These are phyloP conservation scores for Cyprinus carpio DNA, from an alignment of 2,113 vertebrate species.

Conservation along the genomic window DNA sequence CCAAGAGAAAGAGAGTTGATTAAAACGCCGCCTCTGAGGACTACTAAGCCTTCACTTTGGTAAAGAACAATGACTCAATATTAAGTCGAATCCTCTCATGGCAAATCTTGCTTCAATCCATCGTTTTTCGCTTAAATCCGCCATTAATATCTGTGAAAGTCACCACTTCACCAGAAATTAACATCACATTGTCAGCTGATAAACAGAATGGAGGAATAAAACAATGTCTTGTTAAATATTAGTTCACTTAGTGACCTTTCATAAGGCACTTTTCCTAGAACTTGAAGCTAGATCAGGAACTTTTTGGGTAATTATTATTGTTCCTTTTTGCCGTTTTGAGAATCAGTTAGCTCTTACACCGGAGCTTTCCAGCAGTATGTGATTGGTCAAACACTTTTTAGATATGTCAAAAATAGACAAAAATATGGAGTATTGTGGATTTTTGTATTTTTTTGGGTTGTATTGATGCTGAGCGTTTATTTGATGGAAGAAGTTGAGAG, in stretches of 20 bases:
- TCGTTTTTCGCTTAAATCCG: conserved; percentile 7
- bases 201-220: not conserved
- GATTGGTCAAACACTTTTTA: not conserved
- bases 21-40: conserved; percentile 45
- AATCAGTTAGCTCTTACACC: not conserved
- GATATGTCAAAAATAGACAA: too few relatives aligned
- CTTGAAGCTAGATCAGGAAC: not conserved
- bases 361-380: not conserved
- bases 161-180: conserved; percentile 45
- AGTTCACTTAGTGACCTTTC: not conserved
- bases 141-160: conserved; percentile 57
- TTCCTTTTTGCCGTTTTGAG: not conserved
- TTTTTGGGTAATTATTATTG: not conserved
- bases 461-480: too few relatives aligned
- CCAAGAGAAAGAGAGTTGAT: conserved; percentile 43
- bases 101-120: conserved; percentile 29
- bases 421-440: too few relatives aligned
- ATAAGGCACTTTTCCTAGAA: not conserved
- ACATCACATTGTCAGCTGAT: not conserved
- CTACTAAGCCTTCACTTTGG: conserved; percentile 36
- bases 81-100: conserved; percentile 38
- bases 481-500: too few relatives aligned
- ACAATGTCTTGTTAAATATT: not conserved
- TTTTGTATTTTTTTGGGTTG: too few relatives aligned
- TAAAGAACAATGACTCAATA: conserved; percentile 43